phyloP scores from a whole-genome alignment of 2,888 invertebrate genomes.

The Seira musarum region DNA sequence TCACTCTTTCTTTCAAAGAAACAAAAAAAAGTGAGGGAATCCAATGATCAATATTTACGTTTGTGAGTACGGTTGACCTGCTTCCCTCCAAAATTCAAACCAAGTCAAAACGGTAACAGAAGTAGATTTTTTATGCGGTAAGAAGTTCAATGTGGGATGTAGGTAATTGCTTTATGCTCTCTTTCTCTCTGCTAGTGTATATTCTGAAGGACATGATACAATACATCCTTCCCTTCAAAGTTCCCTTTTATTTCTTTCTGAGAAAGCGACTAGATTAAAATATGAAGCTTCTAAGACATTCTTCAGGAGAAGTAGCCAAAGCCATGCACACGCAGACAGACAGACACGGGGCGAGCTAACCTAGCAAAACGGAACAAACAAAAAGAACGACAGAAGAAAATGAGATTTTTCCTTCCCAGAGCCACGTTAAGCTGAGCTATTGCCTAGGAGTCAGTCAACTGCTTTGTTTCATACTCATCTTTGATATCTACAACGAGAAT shows the following conservation, averaged over 20 bases:
- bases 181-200: background rate
- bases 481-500: slow-evolving; percentile 1
- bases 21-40: slow-evolving; percentile 6
- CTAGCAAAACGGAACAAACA: slow-evolving; percentile 18
- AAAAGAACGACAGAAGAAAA: background rate
- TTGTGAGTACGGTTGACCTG: slow-evolving; percentile 43
- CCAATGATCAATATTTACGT: slow-evolving; percentile 46
- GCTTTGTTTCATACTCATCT: background rate
- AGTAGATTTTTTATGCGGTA: background rate
- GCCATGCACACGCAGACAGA: slow-evolving; percentile 22
- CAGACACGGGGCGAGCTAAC: background rate
- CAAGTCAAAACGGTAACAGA: background rate
- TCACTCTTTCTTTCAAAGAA: background rate
- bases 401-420: background rate
- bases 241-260: background rate
- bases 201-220: background rate
- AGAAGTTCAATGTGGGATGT: background rate
- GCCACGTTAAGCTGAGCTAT: too few species aligned
- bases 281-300: slow-evolving; percentile 16
- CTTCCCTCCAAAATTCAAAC: slow-evolving; percentile 1
- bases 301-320: background rate
- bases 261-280: slow-evolving; percentile 42
- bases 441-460: slow-evolving; percentile 1
- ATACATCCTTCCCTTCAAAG: background rate
- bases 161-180: slow-evolving; percentile 1